Conservation (phyloP, 2,888 invertebrate species). For the Machimus rusticus region DNA sequence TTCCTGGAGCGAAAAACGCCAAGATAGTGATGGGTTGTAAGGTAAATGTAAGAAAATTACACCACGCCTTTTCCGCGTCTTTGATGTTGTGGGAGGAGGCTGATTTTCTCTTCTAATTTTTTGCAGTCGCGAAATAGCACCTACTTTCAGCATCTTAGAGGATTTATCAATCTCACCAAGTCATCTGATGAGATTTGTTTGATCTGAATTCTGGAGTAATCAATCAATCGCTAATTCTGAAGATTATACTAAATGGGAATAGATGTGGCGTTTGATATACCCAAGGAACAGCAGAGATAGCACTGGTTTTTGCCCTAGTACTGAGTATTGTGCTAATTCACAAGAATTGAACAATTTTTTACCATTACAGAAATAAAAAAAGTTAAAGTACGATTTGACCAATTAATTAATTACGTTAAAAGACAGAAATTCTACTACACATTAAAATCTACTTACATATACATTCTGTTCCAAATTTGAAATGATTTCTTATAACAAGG, state of each 20-base stretch:
- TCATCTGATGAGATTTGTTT: constrained; percentile 12
- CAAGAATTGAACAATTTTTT: neutral
- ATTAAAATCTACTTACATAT: no score
- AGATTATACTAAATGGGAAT: neutral
- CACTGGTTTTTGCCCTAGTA: neutral
- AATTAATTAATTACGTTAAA: no score
- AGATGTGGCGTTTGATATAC: neutral
- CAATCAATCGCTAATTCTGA: constrained; percentile 7
- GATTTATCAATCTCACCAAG: neutral
- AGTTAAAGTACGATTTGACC: neutral
- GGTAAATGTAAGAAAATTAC: neutral
- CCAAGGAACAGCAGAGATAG: neutral
- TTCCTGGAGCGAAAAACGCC: neutral
- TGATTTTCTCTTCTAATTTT: neutral
- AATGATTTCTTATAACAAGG: no score
- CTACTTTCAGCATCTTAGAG: neutral
- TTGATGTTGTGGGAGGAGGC: neutral
- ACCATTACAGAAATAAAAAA: neutral
- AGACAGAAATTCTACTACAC: no score
- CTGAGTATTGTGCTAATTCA: neutral
- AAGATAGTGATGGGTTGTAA: neutral
- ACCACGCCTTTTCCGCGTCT: neutral
- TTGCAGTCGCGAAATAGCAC: neutral
- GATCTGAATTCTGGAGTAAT: neutral
- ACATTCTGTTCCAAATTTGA: no score